A percentile compares a stretch with the other conserved stretches of the same genome.
Conservation (phyloP, 2,113 vertebrate species). For the Otus sunia region DNA sequence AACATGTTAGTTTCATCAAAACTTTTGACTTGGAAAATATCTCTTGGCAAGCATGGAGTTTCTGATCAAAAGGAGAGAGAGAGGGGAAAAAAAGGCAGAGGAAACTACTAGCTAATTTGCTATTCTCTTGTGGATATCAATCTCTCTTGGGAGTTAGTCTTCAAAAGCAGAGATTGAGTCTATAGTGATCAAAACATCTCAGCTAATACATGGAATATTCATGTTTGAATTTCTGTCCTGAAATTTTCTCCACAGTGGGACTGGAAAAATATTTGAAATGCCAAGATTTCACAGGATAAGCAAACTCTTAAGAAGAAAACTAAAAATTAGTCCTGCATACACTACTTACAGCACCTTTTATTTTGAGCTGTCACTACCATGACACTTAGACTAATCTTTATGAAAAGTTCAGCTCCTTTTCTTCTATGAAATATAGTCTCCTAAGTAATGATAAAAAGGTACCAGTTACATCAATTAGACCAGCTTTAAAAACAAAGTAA, state of each 20-base stretch:
- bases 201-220: not conserved
- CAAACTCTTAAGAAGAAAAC: not conserved
- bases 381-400: not conserved
- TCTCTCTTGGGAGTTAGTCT: not conserved
- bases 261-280: not conserved
- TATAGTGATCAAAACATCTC: not conserved
- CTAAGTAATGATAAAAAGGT: not conserved
- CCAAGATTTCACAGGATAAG: not conserved
- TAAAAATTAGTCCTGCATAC: not conserved
- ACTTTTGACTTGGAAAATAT: not conserved
- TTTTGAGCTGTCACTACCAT: not conserved
- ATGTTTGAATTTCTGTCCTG: not conserved
- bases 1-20: not conserved
- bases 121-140: not conserved
- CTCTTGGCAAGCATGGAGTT: not conserved
- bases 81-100: accelerated
- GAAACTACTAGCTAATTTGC: not conserved
- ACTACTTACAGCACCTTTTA: not conserved
- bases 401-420: not conserved
- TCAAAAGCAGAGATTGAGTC: not conserved
- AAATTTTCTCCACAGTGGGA: not conserved
- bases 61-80: not conserved
- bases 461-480: not conserved
- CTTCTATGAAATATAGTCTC: not conserved
- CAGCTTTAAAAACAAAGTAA: not conserved